Evolutionary conservation across 92 coral and sea anemone species (phyloP), one percentile per base, ranked within the genome.

Genomic region (Nematostella vectensis): DNA sequence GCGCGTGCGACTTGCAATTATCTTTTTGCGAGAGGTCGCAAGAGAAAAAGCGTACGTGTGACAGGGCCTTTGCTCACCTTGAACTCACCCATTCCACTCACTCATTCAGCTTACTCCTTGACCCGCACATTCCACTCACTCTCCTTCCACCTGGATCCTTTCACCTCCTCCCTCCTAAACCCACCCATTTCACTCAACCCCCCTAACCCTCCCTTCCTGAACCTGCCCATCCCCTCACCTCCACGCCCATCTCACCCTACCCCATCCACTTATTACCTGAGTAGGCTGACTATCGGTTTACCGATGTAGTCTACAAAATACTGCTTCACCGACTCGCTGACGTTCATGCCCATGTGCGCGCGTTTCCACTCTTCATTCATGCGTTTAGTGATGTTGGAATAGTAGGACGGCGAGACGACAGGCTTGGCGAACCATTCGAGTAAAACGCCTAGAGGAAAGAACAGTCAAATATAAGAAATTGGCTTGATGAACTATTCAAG

Each of bases 281-380:
- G 24, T n/a, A 88, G 49, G 29, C 58, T 22, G 29, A 47, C 51
- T 36, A 89, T 33, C 1, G 96, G 89, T 40, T 89, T 70, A 1
- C 96, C 96, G 19, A 89, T 71, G 59, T 80, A 85, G 25, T 80
- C 77, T 31, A 89, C 79, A 53, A 89, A 69, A 36, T 76, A 89
- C 27, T 70, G 79, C 42, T 59, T 54, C 33, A 89, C 53, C 8
- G 96, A 76, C 44, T 89, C 75, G 47, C 61, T 84, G 10, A 89
- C 86, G 29, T 63, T 59, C 31, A 54, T 66, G 3, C 77, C 76
- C 18, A 55, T 29, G 21, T 84, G 87, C 0, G 49, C 39, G 17
- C 33, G 13, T 43, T 57, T 62, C 96, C 94, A 88, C 17, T 77
- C 23, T 21, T 48, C 12, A 10, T 84, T 68, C 83, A 79, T 80